A percentile compares a stretch with the other conserved stretches of the same genome.
These are phyloP conservation scores for Archegozetes longisetosus DNA, from an alignment of 1,140 invertebrate genomes.

Conservation along the genomic window DNA sequence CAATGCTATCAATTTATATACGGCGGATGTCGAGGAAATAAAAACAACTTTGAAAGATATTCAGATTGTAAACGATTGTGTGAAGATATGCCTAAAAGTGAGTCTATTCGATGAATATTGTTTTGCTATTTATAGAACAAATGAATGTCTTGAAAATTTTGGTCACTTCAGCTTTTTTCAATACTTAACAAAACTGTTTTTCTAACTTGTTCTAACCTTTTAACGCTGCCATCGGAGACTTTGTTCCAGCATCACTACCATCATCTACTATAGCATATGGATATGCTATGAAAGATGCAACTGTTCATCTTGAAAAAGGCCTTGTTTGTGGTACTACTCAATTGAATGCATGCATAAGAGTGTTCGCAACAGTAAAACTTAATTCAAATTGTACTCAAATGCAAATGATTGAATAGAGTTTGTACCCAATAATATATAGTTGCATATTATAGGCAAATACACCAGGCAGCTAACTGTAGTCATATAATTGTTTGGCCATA, in stretches of 20 bases:
- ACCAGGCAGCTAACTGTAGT: no score
- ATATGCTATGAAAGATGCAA: constrained; percentile 20
- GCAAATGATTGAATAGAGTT: no score
- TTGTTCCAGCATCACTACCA: constrained; percentile 19
- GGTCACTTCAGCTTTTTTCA: no score
- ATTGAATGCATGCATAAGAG: background rate
- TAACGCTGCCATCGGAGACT: no score
- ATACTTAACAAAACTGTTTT: no score
- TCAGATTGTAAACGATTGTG: constrained; percentile 61
- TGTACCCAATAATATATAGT: no score
- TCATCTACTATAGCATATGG: constrained; percentile 20
- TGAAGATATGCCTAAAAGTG: constrained; percentile 25
- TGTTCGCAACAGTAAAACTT: no score
- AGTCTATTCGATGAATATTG: constrained; percentile 2
- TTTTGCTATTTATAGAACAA: background rate
- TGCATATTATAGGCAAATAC: no score
- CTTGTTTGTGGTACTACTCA: constrained; percentile 17
- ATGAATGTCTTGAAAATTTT: no score
- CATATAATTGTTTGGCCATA: no score
- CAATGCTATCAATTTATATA: constrained; percentile 68
- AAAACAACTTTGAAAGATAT: constrained; percentile 64
- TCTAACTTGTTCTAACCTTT: no score
- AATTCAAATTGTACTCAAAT: no score
- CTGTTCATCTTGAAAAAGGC: constrained; percentile 21
- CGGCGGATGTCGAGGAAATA: constrained; percentile 74